These are phyloP conservation scores for Oligia latruncula DNA, from an alignment of 2,888 invertebrate species.

Conservation along the genomic window DNA sequence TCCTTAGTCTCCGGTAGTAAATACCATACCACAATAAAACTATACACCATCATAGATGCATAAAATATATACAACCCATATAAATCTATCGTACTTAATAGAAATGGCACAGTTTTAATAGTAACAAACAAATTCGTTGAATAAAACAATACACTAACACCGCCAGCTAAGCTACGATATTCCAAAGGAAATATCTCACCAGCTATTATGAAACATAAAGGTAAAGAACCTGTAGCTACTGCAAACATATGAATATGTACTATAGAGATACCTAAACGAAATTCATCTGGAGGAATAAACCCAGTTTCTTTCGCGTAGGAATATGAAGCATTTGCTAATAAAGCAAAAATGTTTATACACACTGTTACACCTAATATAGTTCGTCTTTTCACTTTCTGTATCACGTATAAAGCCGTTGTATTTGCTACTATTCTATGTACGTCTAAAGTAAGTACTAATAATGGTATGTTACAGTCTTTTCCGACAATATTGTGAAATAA, in stretches of 20 bases:
- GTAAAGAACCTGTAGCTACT: slow-evolving; percentile 90
- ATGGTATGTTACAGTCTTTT: slow-evolving; percentile 69
- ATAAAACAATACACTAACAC: slow-evolving; percentile 78
- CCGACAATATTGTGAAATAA: slow-evolving; percentile 79
- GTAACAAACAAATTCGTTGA: slow-evolving; percentile 79
- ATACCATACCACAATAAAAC: slow-evolving; percentile 74
- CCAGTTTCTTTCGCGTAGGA: slow-evolving; percentile 71
- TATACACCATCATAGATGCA: slow-evolving; percentile 74
- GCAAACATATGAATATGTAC: slow-evolving; percentile 87
- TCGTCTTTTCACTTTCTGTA: slow-evolving; percentile 80
- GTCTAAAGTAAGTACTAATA: slow-evolving; percentile 80
- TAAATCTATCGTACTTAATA: slow-evolving; percentile 74
- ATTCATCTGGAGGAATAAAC: slow-evolving; percentile 72
- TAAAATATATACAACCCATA: slow-evolving; percentile 79
- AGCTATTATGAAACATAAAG: slow-evolving; percentile 92
- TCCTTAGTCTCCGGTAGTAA: slow-evolving; percentile 84
- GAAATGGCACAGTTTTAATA: slow-evolving; percentile 78
- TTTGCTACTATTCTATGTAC: slow-evolving; percentile 81
- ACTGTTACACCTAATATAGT: slow-evolving; percentile 78
- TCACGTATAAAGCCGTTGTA: slow-evolving; percentile 77
- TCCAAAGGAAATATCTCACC: slow-evolving; percentile 92
- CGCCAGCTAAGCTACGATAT: slow-evolving; percentile 90
- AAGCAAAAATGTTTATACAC: slow-evolving; percentile 73
- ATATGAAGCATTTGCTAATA: slow-evolving; percentile 76
- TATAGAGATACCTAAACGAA: slow-evolving; percentile 74